Conservation (phyloP, 2,113 vertebrate genomes). For the Pantherophis guttatus region DNA sequence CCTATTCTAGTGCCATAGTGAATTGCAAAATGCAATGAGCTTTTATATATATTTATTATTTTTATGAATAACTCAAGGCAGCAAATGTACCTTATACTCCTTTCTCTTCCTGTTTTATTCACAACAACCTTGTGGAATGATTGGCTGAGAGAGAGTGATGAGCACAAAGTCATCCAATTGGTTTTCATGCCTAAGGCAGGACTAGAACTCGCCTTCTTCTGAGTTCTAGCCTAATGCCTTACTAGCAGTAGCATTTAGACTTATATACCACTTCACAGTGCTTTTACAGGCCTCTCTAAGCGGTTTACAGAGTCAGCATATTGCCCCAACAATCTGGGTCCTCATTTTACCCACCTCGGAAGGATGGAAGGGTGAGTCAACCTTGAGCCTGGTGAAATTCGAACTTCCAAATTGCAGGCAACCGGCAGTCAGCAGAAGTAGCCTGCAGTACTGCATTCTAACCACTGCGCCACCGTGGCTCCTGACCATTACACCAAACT, state of each 20-base stretch:
- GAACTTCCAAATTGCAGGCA: too few relatives aligned
- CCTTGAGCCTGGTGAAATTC: too few relatives aligned
- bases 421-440: too few relatives aligned
- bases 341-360: too few relatives aligned
- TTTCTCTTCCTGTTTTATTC: neutral
- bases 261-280: too few relatives aligned
- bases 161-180: neutral
- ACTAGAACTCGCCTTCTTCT: neutral
- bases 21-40: neutral
- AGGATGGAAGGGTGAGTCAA: too few relatives aligned
- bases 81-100: neutral
- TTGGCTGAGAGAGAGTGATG: neutral
- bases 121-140: neutral
- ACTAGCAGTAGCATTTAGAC: too few relatives aligned
- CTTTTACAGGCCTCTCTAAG: too few relatives aligned
- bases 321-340: too few relatives aligned
- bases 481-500: neutral
- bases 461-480: too few relatives aligned
- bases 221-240: neutral
- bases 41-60: neutral
- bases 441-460: too few relatives aligned
- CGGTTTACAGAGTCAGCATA: too few relatives aligned
- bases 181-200: neutral
- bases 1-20: neutral
- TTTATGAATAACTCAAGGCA: neutral